Conservation (phyloP, 2,888 invertebrate genomes). For the Mythimna lalbum region DNA sequence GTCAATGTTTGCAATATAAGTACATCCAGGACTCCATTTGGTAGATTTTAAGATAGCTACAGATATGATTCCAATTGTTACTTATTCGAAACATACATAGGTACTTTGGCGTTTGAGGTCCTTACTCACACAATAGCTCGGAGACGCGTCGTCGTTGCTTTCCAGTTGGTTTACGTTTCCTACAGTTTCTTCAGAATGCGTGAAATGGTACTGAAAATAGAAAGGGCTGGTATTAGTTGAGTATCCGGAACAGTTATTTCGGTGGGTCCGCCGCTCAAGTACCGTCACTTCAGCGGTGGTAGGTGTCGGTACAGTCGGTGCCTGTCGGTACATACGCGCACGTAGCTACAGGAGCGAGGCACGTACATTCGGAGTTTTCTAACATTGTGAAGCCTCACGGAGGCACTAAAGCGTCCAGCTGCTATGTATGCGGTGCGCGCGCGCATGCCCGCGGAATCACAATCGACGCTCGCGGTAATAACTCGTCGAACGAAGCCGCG, state of each 20-base stretch:
- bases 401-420: slow-evolving; percentile 64
- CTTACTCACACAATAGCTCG: no score
- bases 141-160: neutral
- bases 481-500: slow-evolving; percentile 74
- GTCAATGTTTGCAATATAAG: no score
- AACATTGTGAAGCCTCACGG: slow-evolving; percentile 67
- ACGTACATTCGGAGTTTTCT: slow-evolving; percentile 67
- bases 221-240: neutral
- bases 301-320: slow-evolving; percentile 25
- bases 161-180: neutral
- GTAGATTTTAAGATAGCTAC: no score
- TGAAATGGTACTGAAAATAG: neutral
- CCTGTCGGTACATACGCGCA: slow-evolving; percentile 53
- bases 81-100: no score
- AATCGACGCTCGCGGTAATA: slow-evolving; percentile 79
- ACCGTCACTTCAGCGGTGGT: slow-evolving; percentile 1
- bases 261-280: slow-evolving; percentile 10
- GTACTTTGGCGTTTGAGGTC: no score
- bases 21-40: no score
- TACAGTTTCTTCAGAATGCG: neutral
- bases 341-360: slow-evolving; percentile 64
- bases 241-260: slow-evolving; percentile 7
- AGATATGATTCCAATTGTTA: no score
- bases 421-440: slow-evolving; percentile 70
- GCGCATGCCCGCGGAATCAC: slow-evolving; percentile 75